Evolutionary conservation across 2,888 invertebrate genomes (phyloP).

Genomic region (Phyllotreta striolata): DNA sequence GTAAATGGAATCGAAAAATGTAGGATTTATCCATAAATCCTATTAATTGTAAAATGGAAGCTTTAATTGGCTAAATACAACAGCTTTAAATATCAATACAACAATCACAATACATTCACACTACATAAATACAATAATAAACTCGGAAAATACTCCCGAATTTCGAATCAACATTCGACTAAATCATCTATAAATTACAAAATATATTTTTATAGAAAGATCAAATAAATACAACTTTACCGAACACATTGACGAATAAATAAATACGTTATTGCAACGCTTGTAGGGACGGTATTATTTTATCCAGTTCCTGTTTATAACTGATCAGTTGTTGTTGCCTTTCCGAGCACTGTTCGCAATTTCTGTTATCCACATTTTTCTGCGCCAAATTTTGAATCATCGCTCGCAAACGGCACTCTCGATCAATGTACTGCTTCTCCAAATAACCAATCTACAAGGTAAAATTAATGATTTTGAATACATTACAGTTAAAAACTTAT

Average conservation of each 20-base stretch:
- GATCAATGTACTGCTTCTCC: constrained; percentile 62
- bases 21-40: no score
- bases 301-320: constrained; percentile 61
- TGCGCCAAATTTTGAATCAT: constrained; percentile 62
- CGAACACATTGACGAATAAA: constrained; percentile 2
- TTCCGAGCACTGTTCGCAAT: constrained; percentile 59
- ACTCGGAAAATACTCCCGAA: no score
- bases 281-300: constrained; percentile 58
- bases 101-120: no score
- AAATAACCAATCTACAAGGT: constrained; percentile 57
- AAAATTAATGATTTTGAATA: no score
- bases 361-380: constrained; percentile 55
- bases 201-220: not conserved
- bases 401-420: constrained; percentile 62
- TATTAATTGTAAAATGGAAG: no score
- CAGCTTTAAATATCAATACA: no score
- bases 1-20: no score
- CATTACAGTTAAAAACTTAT: no score
- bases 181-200: no score
- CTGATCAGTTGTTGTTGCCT: constrained; percentile 59
- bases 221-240: not conserved
- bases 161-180: no score
- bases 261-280: constrained; percentile 48
- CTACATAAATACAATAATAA: no score
- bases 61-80: no score